phyloP scores from a whole-genome alignment of 2,113 vertebrate species.

The Indicator maculatus region DNA sequence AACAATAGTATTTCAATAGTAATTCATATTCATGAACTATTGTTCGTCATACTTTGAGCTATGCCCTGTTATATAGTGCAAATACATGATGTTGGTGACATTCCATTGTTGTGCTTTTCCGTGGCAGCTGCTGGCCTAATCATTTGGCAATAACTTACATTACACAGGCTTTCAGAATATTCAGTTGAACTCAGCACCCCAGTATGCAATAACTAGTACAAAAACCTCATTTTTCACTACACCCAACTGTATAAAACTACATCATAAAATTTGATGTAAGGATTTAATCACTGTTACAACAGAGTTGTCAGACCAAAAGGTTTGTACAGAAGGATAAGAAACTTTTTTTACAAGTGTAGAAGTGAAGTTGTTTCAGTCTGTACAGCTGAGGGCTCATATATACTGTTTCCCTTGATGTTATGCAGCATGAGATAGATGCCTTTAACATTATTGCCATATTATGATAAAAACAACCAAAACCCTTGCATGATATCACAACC shows the following conservation, averaged over 20 bases:
- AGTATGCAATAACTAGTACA: neutral
- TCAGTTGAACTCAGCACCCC: neutral
- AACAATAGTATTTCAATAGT: neutral
- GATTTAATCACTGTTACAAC: neutral
- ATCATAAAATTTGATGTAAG: neutral
- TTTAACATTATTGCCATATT: neutral
- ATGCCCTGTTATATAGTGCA: neutral
- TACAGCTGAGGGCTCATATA: neutral
- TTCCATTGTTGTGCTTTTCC: neutral
- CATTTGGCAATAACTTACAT: neutral
- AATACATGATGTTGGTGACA: neutral
- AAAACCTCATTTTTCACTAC: neutral
- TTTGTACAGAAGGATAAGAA: neutral
- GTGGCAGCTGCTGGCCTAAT: neutral
- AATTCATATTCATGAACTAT: neutral
- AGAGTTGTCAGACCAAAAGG: neutral
- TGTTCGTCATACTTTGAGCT: neutral
- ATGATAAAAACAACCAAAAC: neutral
- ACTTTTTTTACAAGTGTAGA: neutral
- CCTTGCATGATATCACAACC: neutral
- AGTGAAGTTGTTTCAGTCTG: neutral
- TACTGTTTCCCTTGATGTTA: neutral
- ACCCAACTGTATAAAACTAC: neutral
- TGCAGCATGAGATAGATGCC: neutral
- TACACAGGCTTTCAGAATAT: neutral